Conservation (phyloP, 2,888 invertebrate genomes). For the Ferrisia virgata region DNA sequence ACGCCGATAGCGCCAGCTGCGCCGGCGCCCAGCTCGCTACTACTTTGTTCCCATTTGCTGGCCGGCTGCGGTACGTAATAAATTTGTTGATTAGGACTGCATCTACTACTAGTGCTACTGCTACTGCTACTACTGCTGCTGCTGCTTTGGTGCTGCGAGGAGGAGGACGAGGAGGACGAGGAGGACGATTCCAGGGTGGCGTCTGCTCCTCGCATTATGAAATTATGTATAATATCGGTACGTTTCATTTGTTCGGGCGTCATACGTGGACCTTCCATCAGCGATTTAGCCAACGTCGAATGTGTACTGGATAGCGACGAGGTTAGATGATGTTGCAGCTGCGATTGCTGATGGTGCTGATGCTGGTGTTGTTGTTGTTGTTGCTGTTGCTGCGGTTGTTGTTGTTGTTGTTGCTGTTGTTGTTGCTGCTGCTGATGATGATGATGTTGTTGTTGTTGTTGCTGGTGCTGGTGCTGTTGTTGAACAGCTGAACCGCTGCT, state of each 20-base stretch:
- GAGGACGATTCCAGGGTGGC: conserved; percentile 52
- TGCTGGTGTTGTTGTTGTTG: too few species aligned
- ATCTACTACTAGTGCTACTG: conserved; percentile 53
- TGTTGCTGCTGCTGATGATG: conserved; percentile 54
- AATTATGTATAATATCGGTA: conserved; percentile 87
- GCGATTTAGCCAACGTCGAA: conserved; percentile 82
- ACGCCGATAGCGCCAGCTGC: conserved; percentile 55
- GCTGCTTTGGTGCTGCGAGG: conserved; percentile 56
- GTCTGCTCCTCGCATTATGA: conserved; percentile 75
- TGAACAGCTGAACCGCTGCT: conserved; percentile 47
- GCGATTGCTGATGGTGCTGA: conserved; percentile 50
- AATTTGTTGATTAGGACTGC: conserved; percentile 46
- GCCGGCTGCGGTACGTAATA: conserved; percentile 35
- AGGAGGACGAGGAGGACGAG: too few species aligned
- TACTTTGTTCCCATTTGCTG: conserved; percentile 49
- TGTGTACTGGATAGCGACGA: conserved; percentile 79
- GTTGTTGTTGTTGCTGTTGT: too few species aligned
- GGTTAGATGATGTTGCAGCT: conserved; percentile 57
- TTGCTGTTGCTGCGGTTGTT: too few species aligned
- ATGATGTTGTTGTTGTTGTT: too few species aligned
- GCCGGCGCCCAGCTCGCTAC: conserved; percentile 49
- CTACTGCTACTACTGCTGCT: conserved; percentile 55
- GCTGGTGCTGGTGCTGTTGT: conserved; percentile 54
- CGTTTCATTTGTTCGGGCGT: conserved; percentile 88
- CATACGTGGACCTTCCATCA: conserved; percentile 92